These are phyloP conservation scores for Sogatella furcifera DNA, from an alignment of 1,140 invertebrate genomes.

Conservation along the genomic window DNA sequence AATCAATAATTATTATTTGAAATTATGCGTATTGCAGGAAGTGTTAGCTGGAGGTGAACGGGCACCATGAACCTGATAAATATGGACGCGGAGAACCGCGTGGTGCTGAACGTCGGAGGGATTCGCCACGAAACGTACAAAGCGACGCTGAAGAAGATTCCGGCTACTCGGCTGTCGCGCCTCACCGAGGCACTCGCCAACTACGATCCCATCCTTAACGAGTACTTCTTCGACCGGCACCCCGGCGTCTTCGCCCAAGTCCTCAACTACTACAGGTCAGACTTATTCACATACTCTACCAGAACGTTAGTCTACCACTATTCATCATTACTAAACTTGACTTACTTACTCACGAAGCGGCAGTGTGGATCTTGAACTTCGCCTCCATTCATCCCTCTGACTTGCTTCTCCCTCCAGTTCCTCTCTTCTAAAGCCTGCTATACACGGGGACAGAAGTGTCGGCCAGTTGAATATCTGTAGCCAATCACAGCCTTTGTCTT, in stretches of 20 bases:
- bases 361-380: too few species aligned
- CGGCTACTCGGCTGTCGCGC: constrained; percentile 78
- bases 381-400: too few species aligned
- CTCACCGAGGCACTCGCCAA: constrained; percentile 85
- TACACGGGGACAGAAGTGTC: too few species aligned
- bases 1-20: too few species aligned
- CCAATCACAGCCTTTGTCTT: too few species aligned
- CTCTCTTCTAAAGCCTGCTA: too few species aligned
- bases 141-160: constrained; percentile 86
- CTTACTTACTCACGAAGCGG: too few species aligned
- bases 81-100: constrained; percentile 92
- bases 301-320: too few species aligned
- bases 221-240: constrained; percentile 98
- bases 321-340: too few species aligned
- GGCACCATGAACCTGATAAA: constrained; percentile 59
- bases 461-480: too few species aligned
- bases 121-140: constrained; percentile 96
- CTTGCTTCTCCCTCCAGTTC: too few species aligned
- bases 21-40: constrained; percentile 3
- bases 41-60: constrained; percentile 12
- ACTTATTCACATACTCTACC: too few species aligned
- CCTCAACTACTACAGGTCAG: constrained; percentile 75
- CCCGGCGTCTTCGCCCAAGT: constrained; percentile 95
- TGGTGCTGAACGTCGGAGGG: constrained; percentile 96
- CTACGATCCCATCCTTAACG: constrained; percentile 92